These are phyloP conservation scores for human DNA, from an alignment of 2,113 vertebrate species.

Conservation along the genomic window DNA sequence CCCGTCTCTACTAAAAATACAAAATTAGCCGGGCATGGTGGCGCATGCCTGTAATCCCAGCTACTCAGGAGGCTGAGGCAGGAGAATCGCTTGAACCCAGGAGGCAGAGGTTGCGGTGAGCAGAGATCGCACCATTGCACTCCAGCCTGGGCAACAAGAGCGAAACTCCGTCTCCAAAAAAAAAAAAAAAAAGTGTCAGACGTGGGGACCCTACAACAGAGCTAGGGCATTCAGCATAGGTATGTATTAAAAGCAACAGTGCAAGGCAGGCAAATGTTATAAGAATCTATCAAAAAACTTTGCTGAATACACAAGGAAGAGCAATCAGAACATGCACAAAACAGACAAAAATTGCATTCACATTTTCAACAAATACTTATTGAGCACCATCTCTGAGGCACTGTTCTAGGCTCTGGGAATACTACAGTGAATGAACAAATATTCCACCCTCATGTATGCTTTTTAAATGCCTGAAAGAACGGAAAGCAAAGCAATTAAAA, in stretches of 20 bases:
- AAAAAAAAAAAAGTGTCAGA: background rate
- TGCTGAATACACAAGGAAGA: background rate
- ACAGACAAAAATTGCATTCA: background rate
- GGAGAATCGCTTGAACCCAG: too few species aligned
- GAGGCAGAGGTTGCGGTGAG: too few species aligned
- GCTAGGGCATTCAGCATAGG: background rate
- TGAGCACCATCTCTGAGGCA: background rate
- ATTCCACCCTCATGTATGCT: background rate
- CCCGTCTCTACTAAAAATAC: too few species aligned
- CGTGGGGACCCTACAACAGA: background rate
- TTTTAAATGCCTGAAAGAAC: background rate
- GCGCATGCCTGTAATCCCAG: too few species aligned
- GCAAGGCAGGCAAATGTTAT: background rate
- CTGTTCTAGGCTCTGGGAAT: background rate
- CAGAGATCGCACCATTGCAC: too few species aligned
- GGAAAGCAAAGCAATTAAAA: constrained; percentile 13
- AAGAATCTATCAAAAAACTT: background rate
- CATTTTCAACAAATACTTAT: background rate
- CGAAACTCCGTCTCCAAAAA: too few species aligned
- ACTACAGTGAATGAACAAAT: background rate
- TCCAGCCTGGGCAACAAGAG: too few species aligned
- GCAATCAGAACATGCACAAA: background rate
- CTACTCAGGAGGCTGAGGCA: too few species aligned
- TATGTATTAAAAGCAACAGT: background rate
- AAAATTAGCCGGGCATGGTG: too few species aligned